Conservation (phyloP, 2,888 invertebrate species). For the Drosophila vallismaia region DNA sequence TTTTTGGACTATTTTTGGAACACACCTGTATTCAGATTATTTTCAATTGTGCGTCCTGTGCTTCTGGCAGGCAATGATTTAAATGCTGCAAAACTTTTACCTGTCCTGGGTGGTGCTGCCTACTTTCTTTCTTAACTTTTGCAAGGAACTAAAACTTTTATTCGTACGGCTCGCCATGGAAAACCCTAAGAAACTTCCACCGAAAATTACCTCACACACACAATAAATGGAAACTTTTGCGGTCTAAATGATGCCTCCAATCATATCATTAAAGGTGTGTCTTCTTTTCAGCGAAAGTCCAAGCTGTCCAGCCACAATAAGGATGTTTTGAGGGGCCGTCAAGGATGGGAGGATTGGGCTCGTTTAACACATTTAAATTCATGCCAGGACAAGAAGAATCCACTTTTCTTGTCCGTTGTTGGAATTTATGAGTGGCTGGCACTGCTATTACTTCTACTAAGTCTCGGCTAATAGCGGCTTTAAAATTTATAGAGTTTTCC, state of each 20-base stretch:
- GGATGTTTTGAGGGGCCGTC: not conserved
- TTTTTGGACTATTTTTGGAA: conserved; percentile 2
- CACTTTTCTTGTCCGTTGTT: conserved; percentile 38
- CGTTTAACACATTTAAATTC: conserved; percentile 77
- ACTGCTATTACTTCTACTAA: conserved; percentile 60
- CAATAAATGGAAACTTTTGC: conserved; percentile 26
- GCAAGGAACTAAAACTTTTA: conserved; percentile 32
- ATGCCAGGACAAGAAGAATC: conserved; percentile 53
- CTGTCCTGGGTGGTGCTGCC: conserved; percentile 14
- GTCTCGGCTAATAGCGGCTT: conserved; percentile 74
- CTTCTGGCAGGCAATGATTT: conserved; percentile 70
- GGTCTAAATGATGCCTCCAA: conserved; percentile 14
- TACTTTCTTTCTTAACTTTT: conserved; percentile 9
- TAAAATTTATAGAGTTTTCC: conserved; percentile 76
- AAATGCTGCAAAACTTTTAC: conserved; percentile 55
- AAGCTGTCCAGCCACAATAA: conserved; percentile 1
- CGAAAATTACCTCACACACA: conserved; percentile 17
- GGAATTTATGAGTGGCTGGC: conserved; percentile 62
- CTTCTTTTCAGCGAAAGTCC: not conserved
- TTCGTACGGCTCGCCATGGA: not conserved
- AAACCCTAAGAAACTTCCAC: conserved; percentile 23
- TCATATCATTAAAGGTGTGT: conserved; percentile 19
- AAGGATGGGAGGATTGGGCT: conserved; percentile 10
- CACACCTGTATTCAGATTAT: conserved; percentile 35
- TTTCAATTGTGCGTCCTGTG: conserved; percentile 55